phyloP scores from a whole-genome alignment of 2,113 vertebrate species.

The Solea solea region DNA sequence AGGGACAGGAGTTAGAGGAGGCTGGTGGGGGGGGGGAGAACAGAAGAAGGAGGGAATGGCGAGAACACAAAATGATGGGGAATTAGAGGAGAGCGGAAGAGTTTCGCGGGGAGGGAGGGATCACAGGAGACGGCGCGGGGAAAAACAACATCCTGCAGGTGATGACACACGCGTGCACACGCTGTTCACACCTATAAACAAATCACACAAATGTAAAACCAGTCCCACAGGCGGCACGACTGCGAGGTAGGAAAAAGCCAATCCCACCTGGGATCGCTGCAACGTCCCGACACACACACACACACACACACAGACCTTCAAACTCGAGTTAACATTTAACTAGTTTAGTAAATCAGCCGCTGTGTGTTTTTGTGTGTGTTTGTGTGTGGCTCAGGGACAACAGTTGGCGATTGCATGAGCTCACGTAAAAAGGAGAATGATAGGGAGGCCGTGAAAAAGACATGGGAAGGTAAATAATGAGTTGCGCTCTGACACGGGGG shows the following conservation, averaged over 20 bases:
- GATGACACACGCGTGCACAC: conserved; percentile 19
- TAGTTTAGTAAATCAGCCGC: conserved; percentile 57
- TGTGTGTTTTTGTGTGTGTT: conserved; percentile 7
- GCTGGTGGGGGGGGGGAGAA: not conserved
- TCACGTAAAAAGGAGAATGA: not conserved
- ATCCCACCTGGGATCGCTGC: not conserved
- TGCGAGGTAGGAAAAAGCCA: not conserved
- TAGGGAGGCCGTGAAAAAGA: conserved; percentile 28
- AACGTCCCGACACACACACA: conserved; percentile 26
- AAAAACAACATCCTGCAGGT: conserved; percentile 70
- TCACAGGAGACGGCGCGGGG: conserved; percentile 60
- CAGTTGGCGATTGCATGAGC: conserved; percentile 9
- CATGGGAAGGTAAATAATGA: conserved; percentile 38
- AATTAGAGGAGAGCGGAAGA: conserved; percentile 58
- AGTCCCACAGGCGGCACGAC: conserved; percentile 7
- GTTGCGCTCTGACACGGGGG: not conserved
- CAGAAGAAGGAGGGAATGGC: conserved; percentile 24
- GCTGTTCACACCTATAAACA: conserved; percentile 1
- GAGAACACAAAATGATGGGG: conserved; percentile 53
- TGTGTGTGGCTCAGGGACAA: conserved; percentile 13
- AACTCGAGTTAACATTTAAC: conserved; percentile 71
- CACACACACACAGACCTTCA: conserved; percentile 38
- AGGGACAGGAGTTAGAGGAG: conserved; percentile 38
- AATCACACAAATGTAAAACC: conserved; percentile 2
- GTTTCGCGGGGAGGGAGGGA: conserved; percentile 41